A percentile compares a stretch with the other conserved stretches of the same genome.
phyloP scores from a whole-genome alignment of 2,113 vertebrate species.

The Forbesichthys papilliferus region DNA sequence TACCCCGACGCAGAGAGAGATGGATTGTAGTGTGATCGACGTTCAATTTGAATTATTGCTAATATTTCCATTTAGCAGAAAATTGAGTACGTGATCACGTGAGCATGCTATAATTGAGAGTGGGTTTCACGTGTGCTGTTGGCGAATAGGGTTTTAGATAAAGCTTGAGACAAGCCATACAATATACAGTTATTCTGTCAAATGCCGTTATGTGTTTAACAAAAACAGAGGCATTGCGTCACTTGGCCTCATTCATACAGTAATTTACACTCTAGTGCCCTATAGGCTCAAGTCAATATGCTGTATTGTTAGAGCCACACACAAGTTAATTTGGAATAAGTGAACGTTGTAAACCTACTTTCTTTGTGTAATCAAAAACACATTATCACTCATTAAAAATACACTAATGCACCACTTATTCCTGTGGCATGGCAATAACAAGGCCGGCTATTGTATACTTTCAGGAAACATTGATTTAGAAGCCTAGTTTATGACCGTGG shows the following conservation, averaged over 20 bases:
- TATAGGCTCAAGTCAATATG: no score
- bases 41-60: slow-evolving; percentile 74
- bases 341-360: slow-evolving; percentile 52
- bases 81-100: slow-evolving; percentile 56
- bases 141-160: slow-evolving; percentile 11
- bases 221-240: no score
- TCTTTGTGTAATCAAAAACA: slow-evolving; percentile 57
- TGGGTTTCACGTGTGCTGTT: slow-evolving; percentile 20
- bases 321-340: slow-evolving; percentile 54
- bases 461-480: slow-evolving; percentile 64
- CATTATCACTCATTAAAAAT: slow-evolving; percentile 75
- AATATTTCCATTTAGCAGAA: slow-evolving; percentile 69
- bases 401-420: slow-evolving; percentile 70
- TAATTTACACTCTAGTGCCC: no score
- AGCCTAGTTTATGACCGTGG: slow-evolving; percentile 59
- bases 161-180: no score
- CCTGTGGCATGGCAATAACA: slow-evolving; percentile 61
- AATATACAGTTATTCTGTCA: no score
- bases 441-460: slow-evolving; percentile 62
- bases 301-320: background rate
- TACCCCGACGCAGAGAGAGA: slow-evolving; percentile 54
- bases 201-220: no score
- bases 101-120: slow-evolving; percentile 11
- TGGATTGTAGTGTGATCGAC: slow-evolving; percentile 68
- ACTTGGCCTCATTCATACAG: no score